Conservation (phyloP, 2,797 vertebrate species). For the Onychomys leucogaster region DNA sequence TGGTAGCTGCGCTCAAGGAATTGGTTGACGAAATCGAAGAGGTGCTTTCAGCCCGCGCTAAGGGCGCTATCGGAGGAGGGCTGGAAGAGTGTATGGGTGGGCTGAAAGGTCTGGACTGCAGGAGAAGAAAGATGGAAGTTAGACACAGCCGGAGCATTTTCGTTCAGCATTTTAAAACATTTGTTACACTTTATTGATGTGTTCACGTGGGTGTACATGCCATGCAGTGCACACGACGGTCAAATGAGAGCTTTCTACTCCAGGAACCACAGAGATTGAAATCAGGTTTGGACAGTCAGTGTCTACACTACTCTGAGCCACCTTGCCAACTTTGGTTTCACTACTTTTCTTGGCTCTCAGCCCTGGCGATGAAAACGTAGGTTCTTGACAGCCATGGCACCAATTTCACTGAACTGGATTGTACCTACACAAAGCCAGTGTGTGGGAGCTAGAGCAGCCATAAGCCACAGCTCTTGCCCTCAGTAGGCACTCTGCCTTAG, state of each 20-base stretch:
- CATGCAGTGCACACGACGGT: not conserved
- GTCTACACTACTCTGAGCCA: not conserved
- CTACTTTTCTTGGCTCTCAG: not conserved
- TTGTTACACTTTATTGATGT: not conserved
- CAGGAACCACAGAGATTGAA: not conserved
- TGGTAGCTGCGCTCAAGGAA: conserved; percentile 97
- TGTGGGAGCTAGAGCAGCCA: not conserved
- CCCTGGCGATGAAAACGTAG: not conserved
- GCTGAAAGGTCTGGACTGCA: conserved; percentile 95
- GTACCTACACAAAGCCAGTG: not conserved
- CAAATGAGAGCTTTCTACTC: not conserved
- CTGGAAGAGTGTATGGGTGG: conserved; percentile 96
- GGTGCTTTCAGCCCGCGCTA: conserved; percentile 97
- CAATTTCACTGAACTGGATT: not conserved
- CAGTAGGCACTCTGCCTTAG: not conserved
- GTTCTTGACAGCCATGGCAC: not conserved
- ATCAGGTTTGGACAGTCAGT: not conserved
- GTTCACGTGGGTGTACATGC: not conserved
- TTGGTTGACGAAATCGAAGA: conserved; percentile 98
- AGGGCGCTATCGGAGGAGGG: conserved; percentile 96
- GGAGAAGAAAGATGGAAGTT: conserved; percentile 81
- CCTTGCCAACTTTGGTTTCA: not conserved
- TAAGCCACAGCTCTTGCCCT: not conserved
- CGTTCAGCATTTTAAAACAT: not conserved
- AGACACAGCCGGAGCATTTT: conserved; percentile 47